Conservation (phyloP, 2,113 vertebrate species). For the Furnarius figulus region DNA sequence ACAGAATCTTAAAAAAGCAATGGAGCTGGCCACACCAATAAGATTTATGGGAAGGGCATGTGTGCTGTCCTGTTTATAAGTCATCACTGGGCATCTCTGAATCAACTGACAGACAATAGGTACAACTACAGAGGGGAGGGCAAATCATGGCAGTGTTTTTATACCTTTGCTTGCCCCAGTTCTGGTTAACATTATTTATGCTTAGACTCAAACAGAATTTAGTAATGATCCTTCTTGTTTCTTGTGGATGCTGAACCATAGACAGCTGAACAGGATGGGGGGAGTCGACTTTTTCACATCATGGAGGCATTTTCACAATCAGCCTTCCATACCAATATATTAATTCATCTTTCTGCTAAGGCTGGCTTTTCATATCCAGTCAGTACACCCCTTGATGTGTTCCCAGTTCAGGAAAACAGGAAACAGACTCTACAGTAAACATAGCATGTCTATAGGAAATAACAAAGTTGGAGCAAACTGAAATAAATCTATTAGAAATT, state of each 20-base stretch:
- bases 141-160: not conserved
- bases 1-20: not conserved
- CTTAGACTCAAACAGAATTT: not conserved
- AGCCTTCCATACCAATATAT: not conserved
- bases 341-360: not conserved
- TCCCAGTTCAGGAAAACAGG: not conserved
- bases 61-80: not conserved
- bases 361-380: not conserved
- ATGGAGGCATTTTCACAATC: not conserved
- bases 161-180: not conserved
- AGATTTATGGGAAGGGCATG: not conserved
- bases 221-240: not conserved
- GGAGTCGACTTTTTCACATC: not conserved
- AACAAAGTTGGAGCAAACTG: not conserved
- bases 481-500: not conserved
- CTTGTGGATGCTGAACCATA: not conserved
- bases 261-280: not conserved
- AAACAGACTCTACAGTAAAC: not conserved
- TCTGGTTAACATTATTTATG: not conserved
- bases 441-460: not conserved
- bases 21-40: not conserved
- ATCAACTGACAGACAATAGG: accelerated
- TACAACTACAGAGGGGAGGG: not conserved
- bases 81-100: not conserved
- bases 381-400: accelerated